These are phyloP conservation scores for Rhynchophorus ferrugineus DNA, from an alignment of 1,140 invertebrate genomes.

Conservation along the genomic window DNA sequence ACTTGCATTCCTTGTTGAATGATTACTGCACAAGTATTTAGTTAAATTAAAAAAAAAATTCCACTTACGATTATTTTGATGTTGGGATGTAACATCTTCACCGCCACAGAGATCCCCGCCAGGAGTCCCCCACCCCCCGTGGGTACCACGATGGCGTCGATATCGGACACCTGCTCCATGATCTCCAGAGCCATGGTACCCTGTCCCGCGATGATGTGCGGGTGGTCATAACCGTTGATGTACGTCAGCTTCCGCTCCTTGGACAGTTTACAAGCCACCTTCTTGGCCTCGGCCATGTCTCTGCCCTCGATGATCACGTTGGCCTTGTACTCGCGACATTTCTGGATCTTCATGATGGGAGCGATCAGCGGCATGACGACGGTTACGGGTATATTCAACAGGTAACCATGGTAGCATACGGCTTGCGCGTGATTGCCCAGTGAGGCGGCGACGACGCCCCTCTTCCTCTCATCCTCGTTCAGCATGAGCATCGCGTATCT, in stretches of 20 bases:
- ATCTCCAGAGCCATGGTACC: conserved; percentile 90
- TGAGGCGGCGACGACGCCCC: conserved; percentile 85
- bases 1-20: neutral
- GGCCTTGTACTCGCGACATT: conserved; percentile 76
- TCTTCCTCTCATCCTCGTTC: conserved; percentile 58
- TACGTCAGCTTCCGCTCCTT: conserved; percentile 68
- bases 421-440: conserved; percentile 89
- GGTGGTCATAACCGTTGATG: conserved; percentile 91
- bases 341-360: conserved; percentile 89
- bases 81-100: conserved; percentile 76
- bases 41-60: neutral
- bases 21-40: neutral
- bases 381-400: conserved; percentile 74
- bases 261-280: conserved; percentile 64
- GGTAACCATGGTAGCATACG: conserved; percentile 77
- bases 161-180: conserved; percentile 69
- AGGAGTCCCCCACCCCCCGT: conserved; percentile 86
- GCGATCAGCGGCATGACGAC: conserved; percentile 91
- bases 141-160: conserved; percentile 74
- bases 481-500: conserved; percentile 74
- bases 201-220: conserved; percentile 84
- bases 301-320: conserved; percentile 75
- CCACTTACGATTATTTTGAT: conserved; percentile 64
- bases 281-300: conserved; percentile 80
- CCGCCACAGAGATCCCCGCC: conserved; percentile 77